Base-by-base conservation (phyloP, 2,888 invertebrate species). In the Zeuzera pyrina region DNA sequence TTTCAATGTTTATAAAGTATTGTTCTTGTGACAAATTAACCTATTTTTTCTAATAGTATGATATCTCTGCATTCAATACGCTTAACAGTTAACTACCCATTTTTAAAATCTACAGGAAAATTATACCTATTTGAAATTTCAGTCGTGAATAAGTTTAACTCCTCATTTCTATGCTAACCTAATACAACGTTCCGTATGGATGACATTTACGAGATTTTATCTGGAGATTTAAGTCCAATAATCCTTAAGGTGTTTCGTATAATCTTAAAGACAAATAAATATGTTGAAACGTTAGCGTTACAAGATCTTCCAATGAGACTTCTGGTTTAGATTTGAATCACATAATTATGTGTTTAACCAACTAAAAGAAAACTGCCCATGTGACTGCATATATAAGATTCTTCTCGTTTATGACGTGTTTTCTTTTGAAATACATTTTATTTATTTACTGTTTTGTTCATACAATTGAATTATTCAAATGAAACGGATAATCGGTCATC, bases 401-500 rank as follows among this genome's bases (percentile, higher is more conserved):
- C 14, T 2, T 8, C 28, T 10, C 28, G 15, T 28, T 12, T 7
- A 24, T n/a, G 11, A n/a, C 10, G 10, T n/a, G 19, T 19, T 1
- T 12, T 12, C 25, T 12, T 12, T 6, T 13, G 25, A 25, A 8
- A 4, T n/a, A 10, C 4, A 2, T 15, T 10, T 28, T 33, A 33
- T 35, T 36, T 33, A 32, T 48, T 49, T 56, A 57, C 54, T n/a
- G n/a, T n/a, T n/a, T 50, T 41, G 52, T 54, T 53, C 47, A 48
- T 50, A 49, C 52, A 57, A 63, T 65, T 58, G 59, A 53, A 43
- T 68, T 71, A 71, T 68, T 65, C 57, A 67, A 71, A 71, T 69
- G 58, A 34, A 54, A 35, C 34, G 30, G 43, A 51, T 61, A 66
- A 70, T 68, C 69, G 64, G 64, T 57, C 65, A 56, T 44, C 53